Percentiles rank a stretch among this genome's conserved stretches.
These are phyloP conservation scores for Aulostomus chinensis DNA, from an alignment of 2,797 vertebrate species.

Conservation along the genomic window DNA sequence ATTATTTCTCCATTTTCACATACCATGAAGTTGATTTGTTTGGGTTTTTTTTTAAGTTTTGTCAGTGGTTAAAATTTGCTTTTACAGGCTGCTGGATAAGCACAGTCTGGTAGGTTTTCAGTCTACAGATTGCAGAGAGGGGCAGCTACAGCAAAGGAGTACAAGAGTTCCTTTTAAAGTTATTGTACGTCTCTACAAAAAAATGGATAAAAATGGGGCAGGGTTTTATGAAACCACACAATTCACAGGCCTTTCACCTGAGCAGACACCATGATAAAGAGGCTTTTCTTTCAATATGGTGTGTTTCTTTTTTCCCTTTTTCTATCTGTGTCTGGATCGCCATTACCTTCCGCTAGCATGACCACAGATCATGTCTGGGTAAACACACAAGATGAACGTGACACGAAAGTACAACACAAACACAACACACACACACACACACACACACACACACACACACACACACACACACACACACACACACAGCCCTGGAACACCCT, in stretches of 20 bases:
- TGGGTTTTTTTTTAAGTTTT: not conserved
- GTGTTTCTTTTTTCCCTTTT: slow-evolving; percentile 10
- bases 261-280: slow-evolving; percentile 11
- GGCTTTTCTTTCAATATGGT: slow-evolving; percentile 5
- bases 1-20: slow-evolving; percentile 3
- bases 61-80: slow-evolving; percentile 4
- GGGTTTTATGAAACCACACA: slow-evolving; percentile 34
- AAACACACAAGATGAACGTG: slow-evolving; percentile 9
- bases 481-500: no score
- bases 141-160: not conserved
- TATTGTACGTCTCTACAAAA: slow-evolving; percentile 19
- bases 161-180: no score
- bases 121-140: not conserved
- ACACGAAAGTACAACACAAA: slow-evolving; percentile 5
- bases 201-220: slow-evolving; percentile 11
- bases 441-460: no score
- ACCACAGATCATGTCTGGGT: not conserved
- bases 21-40: not conserved
- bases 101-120: slow-evolving; percentile 4
- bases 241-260: slow-evolving; percentile 26
- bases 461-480: no score
- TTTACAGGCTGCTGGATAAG: not conserved
- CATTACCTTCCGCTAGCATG: slow-evolving; percentile 31
- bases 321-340: slow-evolving; percentile 39
- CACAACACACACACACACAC: no score